Conservation (phyloP, 2,797 vertebrate species). For the Alcedo quadribrachys region DNA sequence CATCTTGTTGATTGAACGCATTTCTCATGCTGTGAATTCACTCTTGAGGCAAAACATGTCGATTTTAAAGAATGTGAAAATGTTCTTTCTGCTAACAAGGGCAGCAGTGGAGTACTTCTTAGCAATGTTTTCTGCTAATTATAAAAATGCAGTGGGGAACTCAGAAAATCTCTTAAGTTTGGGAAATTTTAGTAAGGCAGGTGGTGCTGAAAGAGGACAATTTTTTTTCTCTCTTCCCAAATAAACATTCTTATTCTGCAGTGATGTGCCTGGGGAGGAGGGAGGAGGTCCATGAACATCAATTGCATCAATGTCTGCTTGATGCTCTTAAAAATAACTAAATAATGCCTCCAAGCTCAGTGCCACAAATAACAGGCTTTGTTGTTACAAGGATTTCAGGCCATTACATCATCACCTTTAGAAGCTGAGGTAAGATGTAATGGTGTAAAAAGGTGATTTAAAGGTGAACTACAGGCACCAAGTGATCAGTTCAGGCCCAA, state of each 20-base stretch:
- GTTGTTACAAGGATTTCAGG: background rate
- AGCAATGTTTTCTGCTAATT: background rate
- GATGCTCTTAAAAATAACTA: background rate
- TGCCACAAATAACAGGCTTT: background rate
- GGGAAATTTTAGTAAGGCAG: background rate
- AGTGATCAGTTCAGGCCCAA: background rate
- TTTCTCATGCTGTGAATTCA: background rate
- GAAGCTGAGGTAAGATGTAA: background rate
- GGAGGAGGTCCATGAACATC: background rate
- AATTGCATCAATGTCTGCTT: background rate
- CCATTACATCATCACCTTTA: background rate
- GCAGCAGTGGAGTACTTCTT: background rate
- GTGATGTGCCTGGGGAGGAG: background rate
- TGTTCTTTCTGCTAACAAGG: background rate
- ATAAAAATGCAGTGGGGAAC: background rate
- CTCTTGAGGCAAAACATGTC: background rate
- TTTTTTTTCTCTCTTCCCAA: background rate
- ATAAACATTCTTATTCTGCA: background rate
- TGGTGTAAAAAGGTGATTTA: background rate
- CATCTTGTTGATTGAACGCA: background rate
- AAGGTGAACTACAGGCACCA: background rate
- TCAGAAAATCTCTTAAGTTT: background rate
- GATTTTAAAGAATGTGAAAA: background rate
- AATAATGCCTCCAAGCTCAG: background rate
- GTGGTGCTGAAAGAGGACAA: background rate